Conservation (phyloP, 2,888 invertebrate species). For the Chloromyia formosa region DNA sequence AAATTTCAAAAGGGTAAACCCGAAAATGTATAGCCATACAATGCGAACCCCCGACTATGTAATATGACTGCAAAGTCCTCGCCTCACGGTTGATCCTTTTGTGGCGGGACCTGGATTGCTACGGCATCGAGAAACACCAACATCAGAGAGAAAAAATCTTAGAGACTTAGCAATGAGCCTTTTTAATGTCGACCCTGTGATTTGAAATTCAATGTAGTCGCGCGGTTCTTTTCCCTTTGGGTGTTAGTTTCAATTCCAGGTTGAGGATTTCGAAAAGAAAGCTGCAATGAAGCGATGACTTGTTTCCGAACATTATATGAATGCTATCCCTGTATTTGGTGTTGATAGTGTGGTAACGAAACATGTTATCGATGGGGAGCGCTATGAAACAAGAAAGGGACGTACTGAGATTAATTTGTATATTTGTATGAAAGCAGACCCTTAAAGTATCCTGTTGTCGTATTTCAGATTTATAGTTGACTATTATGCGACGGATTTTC, state of each 20-base stretch:
- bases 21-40: constrained; percentile 22
- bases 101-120: background rate
- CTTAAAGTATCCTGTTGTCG: constrained; percentile 34
- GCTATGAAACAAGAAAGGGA: constrained; percentile 21
- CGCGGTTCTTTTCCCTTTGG: constrained; percentile 7
- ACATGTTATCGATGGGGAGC: background rate
- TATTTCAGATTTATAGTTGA: constrained; percentile 43
- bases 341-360: background rate
- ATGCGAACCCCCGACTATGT: no score
- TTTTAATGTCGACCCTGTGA: constrained; percentile 7
- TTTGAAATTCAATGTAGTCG: background rate
- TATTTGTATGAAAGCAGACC: constrained; percentile 14
- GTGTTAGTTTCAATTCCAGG: background rate
- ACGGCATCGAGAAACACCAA: background rate
- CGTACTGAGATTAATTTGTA: background rate
- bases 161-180: constrained; percentile 3
- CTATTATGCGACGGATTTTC: constrained; percentile 27
- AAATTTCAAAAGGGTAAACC: constrained; percentile 44
- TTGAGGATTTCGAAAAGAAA: background rate
- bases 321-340: background rate
- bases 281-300: background rate
- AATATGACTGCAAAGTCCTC: background rate
- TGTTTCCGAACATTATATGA: background rate
- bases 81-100: constrained; percentile 21
- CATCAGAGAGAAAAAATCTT: no score